phyloP scores from a whole-genome alignment of 2,888 invertebrate genomes.

The Drosophila affinis region DNA sequence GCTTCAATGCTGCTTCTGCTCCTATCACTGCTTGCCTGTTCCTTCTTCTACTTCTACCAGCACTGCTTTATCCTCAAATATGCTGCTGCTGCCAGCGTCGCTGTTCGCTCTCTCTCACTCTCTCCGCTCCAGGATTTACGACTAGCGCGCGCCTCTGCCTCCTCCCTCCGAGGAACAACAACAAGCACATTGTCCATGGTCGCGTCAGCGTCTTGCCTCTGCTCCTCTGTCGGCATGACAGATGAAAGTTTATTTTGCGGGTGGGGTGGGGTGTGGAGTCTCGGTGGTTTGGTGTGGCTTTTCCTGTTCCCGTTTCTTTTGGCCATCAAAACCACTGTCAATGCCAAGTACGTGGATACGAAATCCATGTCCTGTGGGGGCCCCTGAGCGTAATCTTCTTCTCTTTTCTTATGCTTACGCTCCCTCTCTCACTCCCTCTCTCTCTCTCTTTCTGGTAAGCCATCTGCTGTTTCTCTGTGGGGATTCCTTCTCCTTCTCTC shows the following conservation, averaged over 20 bases:
- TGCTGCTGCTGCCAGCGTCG: not conserved
- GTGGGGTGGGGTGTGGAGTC: not conserved
- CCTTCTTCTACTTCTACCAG: too few species aligned
- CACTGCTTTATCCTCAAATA: too few species aligned
- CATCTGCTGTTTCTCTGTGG: slow-evolving; percentile 2
- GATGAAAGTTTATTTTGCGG: slow-evolving; percentile 7
- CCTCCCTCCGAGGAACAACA: slow-evolving; percentile 48
- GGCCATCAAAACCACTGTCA: slow-evolving; percentile 54
- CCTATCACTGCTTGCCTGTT: too few species aligned
- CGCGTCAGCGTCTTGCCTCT: slow-evolving; percentile 33
- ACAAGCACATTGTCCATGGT: slow-evolving; percentile 67
- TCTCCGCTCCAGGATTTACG: not conserved
- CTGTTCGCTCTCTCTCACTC: not conserved
- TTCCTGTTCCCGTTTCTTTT: slow-evolving; percentile 19
- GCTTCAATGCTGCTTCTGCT: too few species aligned
- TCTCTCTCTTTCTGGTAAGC: slow-evolving; percentile 8
- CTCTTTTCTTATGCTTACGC: slow-evolving; percentile 36
- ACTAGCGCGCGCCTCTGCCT: not conserved
- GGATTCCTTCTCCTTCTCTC: not conserved
- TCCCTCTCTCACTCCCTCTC: slow-evolving; percentile 7
- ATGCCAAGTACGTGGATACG: slow-evolving; percentile 66
- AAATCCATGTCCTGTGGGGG: slow-evolving; percentile 27
- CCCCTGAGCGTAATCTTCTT: slow-evolving; percentile 48
- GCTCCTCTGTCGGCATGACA: slow-evolving; percentile 22
- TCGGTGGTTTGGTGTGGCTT: not conserved